Evolutionary conservation across 2,797 vertebrate genomes (phyloP).

Genomic region (Pangasius larnaudii): DNA sequence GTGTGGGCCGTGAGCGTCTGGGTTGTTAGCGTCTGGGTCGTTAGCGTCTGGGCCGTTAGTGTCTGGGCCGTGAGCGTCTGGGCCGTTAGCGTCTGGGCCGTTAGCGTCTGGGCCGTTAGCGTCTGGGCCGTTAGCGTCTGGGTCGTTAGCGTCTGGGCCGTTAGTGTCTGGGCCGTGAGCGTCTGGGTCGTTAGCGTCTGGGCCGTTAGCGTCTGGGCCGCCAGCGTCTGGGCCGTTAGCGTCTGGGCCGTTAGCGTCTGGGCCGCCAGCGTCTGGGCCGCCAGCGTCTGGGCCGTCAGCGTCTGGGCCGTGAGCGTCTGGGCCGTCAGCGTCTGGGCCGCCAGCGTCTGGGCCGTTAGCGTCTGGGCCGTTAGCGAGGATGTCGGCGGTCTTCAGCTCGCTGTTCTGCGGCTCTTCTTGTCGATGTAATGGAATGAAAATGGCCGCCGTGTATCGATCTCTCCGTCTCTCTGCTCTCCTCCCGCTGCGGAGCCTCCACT

Average conservation of each 20-base stretch:
- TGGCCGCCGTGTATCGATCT: constrained; percentile 4
- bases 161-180: too few relatives aligned
- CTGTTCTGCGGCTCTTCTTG: constrained; percentile 49
- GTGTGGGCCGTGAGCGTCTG: constrained; percentile 18
- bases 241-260: constrained; percentile 67
- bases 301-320: constrained; percentile 18
- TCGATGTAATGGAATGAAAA: constrained; percentile 70
- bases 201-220: constrained; percentile 72
- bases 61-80: too few relatives aligned
- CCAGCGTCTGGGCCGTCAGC: constrained; percentile 61
- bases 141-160: constrained; percentile 42
- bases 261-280: too few relatives aligned
- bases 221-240: too few relatives aligned
- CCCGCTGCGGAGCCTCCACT: constrained; percentile 9
- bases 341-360: background rate
- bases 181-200: background rate
- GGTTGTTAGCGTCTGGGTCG: constrained; percentile 68
- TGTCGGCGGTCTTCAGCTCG: constrained; percentile 63
- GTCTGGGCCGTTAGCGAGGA: constrained; percentile 68
- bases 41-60: constrained; percentile 61
- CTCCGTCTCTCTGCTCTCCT: background rate
- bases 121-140: constrained; percentile 67
- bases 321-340: constrained; percentile 68
- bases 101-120: constrained; percentile 62
- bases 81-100: constrained; percentile 42